Percentiles rank a stretch among this genome's conserved stretches.
Conservation (phyloP, 1,140 invertebrate genomes). For the Platyura marginata region DNA sequence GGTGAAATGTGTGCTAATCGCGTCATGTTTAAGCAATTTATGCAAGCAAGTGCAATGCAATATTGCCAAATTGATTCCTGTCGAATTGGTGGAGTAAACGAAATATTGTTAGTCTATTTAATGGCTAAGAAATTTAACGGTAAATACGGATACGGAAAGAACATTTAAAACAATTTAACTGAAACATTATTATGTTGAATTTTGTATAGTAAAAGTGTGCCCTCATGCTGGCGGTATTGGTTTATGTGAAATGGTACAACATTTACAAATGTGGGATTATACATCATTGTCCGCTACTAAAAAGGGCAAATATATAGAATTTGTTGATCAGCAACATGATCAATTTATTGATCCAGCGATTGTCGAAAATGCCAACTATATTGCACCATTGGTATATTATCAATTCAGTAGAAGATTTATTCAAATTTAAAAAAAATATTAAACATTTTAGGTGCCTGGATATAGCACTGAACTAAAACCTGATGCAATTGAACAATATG, state of each 20-base stretch:
- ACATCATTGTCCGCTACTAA: constrained; percentile 46
- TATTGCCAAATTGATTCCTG: constrained; percentile 84
- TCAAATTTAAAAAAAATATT: no score
- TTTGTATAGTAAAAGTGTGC: constrained; percentile 71
- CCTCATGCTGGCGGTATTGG: constrained; percentile 87
- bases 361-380: constrained; percentile 48
- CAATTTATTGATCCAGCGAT: constrained; percentile 60
- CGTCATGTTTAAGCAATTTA: constrained; percentile 82
- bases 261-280: constrained; percentile 80
- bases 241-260: constrained; percentile 83
- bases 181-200: neutral
- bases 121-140: constrained; percentile 63
- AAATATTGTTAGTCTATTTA: constrained; percentile 71
- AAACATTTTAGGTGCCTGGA: constrained; percentile 44
- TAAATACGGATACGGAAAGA: constrained; percentile 23
- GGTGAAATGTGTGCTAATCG: constrained; percentile 85
- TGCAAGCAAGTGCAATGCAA: constrained; percentile 58
- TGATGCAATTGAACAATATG: constrained; percentile 40
- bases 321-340: constrained; percentile 76
- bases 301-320: constrained; percentile 62
- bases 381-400: constrained; percentile 53
- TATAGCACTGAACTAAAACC: constrained; percentile 63
- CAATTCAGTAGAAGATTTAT: no score
- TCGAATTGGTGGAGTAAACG: constrained; percentile 73
- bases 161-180: neutral